Evolutionary conservation across 2,113 vertebrate genomes (phyloP).

Genomic region (Panurus biarmicus): DNA sequence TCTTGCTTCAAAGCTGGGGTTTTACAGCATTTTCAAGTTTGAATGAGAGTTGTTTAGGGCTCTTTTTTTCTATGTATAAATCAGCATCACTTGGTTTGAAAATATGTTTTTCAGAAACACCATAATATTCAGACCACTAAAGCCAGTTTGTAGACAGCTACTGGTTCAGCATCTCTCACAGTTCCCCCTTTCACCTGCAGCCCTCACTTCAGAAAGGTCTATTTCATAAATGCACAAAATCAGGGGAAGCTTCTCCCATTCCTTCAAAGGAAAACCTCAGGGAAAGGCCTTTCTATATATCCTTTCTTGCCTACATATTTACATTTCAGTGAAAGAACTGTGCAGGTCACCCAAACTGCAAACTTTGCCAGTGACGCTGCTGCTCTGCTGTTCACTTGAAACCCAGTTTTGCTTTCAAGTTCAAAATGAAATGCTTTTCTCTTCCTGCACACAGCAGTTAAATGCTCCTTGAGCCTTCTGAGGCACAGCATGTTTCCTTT

Average conservation of each 20-base stretch:
- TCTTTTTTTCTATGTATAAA: neutral
- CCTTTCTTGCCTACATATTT: neutral
- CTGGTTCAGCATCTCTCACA: accelerated
- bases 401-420: conserved; percentile 28
- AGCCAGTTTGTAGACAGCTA: neutral
- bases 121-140: neutral
- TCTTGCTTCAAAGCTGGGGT: neutral
- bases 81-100: neutral
- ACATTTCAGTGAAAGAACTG: neutral
- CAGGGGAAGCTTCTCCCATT: neutral
- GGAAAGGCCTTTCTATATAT: neutral
- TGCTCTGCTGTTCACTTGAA: neutral
- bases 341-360: neutral
- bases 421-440: neutral
- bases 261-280: neutral
- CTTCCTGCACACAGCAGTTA: conserved; percentile 28
- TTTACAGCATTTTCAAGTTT: neutral
- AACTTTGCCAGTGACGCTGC: neutral
- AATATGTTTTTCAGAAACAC: neutral
- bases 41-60: neutral
- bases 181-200: neutral
- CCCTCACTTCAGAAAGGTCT: neutral
- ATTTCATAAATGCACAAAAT: neutral
- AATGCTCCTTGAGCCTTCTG: neutral
- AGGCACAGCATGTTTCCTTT: neutral